Conservation (phyloP, 1,140 invertebrate genomes). For the Drosophila sp. region DNA sequence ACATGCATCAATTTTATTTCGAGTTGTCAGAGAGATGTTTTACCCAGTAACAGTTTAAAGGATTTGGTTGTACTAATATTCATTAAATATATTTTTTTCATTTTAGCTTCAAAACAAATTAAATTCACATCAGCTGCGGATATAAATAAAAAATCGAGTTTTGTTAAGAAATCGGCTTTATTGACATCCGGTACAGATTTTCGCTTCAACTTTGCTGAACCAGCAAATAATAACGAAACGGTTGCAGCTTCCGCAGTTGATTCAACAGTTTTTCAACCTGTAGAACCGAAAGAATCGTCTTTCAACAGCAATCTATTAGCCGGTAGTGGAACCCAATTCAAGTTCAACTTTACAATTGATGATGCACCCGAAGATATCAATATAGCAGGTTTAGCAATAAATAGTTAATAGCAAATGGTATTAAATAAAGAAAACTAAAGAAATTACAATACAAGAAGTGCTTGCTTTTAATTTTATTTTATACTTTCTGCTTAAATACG, state of each 20-base stretch:
- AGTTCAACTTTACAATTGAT: constrained; percentile 86
- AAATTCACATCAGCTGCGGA: constrained; percentile 84
- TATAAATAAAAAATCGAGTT: constrained; percentile 86
- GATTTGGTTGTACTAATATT: too few relatives aligned
- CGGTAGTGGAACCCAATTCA: constrained; percentile 84
- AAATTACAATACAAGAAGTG: background rate
- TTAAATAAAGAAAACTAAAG: background rate
- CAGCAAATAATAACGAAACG: constrained; percentile 28
- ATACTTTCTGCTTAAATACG: constrained; percentile 22
- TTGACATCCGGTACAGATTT: constrained; percentile 78
- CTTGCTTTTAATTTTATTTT: background rate
- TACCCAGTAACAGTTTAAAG: too few relatives aligned
- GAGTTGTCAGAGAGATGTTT: too few relatives aligned
- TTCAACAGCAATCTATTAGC: constrained; percentile 54
- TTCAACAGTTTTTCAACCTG: background rate
- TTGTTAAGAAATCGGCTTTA: constrained; percentile 86
- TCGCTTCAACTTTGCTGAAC: constrained; percentile 84
- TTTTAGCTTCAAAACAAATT: constrained; percentile 76
- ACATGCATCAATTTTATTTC: too few relatives aligned
- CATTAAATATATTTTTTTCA: background rate
- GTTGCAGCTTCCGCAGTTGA: background rate
- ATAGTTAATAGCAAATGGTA: constrained; percentile 8
- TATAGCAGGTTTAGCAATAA: constrained; percentile 51
- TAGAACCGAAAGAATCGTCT: background rate
- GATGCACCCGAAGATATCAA: constrained; percentile 66